These are phyloP conservation scores for Drosophila tristis DNA, from an alignment of 1,140 invertebrate species.

Conservation along the genomic window DNA sequence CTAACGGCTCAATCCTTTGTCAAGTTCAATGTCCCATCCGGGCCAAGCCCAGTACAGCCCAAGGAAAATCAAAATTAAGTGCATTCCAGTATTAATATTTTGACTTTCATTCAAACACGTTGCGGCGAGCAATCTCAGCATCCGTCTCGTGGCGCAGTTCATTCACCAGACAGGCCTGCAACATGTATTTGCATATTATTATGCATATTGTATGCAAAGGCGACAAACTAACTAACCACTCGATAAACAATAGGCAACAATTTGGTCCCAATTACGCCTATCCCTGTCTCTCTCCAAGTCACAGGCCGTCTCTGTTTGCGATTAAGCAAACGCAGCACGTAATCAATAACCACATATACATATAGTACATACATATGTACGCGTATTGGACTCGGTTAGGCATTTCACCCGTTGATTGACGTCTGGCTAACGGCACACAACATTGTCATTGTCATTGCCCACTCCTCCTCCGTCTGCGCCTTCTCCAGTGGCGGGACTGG, in stretches of 20 bases:
- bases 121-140: constrained; percentile 8
- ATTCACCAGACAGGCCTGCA: constrained; percentile 56
- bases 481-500: constrained; percentile 5
- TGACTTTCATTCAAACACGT: constrained; percentile 47
- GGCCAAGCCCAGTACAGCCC: constrained; percentile 8
- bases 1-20: constrained; percentile 33
- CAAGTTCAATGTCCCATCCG: constrained; percentile 50
- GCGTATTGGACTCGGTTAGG: constrained; percentile 41
- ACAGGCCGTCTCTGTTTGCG: constrained; percentile 22
- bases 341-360: constrained; percentile 59
- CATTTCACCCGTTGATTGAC: constrained; percentile 69
- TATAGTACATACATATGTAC: background rate
- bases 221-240: constrained; percentile 59
- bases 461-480: background rate
- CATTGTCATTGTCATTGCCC: constrained; percentile 69
- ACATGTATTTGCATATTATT: constrained; percentile 54
- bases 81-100: constrained; percentile 34
- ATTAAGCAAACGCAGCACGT: constrained; percentile 72
- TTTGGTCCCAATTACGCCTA: constrained; percentile 55
- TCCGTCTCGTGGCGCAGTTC: constrained; percentile 55
- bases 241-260: constrained; percentile 53
- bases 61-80: constrained; percentile 41
- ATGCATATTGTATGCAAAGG: constrained; percentile 55
- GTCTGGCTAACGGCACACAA: constrained; percentile 63
- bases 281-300: background rate